Conservation (phyloP, 2,113 vertebrate species). For the Thunnus maccoyii region DNA sequence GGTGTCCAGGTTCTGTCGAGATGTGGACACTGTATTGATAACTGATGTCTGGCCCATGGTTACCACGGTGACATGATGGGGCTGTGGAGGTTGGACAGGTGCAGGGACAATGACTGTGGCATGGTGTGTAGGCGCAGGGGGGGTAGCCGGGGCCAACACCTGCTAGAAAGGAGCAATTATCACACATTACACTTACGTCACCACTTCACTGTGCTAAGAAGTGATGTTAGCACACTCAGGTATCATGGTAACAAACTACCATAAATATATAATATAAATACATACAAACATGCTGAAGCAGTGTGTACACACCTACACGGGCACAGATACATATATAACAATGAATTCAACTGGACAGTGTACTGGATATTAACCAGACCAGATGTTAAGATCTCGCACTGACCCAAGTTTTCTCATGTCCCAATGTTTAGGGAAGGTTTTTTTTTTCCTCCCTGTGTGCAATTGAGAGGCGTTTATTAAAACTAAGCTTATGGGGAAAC, state of each 20-base stretch:
- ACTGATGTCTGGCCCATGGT: constrained; percentile 96
- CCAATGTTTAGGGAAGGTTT: too few species aligned
- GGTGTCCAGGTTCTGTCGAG: constrained; percentile 98
- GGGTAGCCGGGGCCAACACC: constrained; percentile 88
- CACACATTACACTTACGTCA: not conserved
- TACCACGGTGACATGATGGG: constrained; percentile 97
- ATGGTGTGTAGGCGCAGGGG: constrained; percentile 94
- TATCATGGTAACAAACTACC: not conserved
- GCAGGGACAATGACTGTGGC: constrained; percentile 97
- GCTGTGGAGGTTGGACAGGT: constrained; percentile 84
- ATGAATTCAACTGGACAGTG: not conserved
- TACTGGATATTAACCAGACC: constrained; percentile 4
- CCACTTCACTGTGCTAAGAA: not conserved
- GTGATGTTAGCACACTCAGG: not conserved
- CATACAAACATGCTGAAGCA: not conserved
- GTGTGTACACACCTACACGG: not conserved
- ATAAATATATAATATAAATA: not conserved
- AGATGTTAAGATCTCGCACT: not conserved
- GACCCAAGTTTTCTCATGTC: not conserved
- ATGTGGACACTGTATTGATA: constrained; percentile 96
- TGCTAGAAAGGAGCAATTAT: constrained; percentile 54
- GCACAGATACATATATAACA: not conserved
- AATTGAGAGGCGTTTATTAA: not conserved
- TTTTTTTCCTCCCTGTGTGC: not conserved
- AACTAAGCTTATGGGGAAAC: not conserved